Evolutionary conservation across 1,140 invertebrate species (phyloP), one percentile per base, ranked within the genome.

Genomic region (Bombus consobrinus): DNA sequence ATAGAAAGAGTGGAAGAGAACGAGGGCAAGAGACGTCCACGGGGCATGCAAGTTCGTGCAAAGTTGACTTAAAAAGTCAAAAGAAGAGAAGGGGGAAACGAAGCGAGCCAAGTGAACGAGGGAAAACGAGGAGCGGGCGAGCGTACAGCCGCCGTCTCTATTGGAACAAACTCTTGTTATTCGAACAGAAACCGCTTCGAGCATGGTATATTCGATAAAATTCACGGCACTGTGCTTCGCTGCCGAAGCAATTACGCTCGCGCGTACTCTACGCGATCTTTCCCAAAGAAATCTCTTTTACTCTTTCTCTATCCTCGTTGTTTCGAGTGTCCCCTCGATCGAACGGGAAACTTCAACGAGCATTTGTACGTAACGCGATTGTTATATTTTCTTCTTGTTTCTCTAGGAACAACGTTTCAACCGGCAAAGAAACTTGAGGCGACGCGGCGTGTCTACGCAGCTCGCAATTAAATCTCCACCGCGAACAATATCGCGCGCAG

Each of bases 51-150:
- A 87, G 78, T 82, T 83, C 41, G 79, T 59, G 81, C 73, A 87
- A 89, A 91, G 84, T 91, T 87, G 87, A 87, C 87, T 91, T 85
- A 91, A 87, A 91, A 85, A 91, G 76, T 89, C 80, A 69, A 64
- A 37, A 37, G 47, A 81, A 83, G 79, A 59, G 62, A 53, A 69
- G 68, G 57, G 28, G 66, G 28, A 25, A 79, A 59, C 13, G 62
- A 53, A 57, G 47, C 37, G 71, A 47, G 77, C 57, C 64, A 59
- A 83, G 64, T 34, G 71, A 71, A 64, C 43, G 76, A 59, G 81
- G 69, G 68, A 62, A 80, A 71, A 85, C 66, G 57, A 64, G 25
- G 32, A 34, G 34, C 1, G 18, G 12, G 5, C 32, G 18, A 68
- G 10, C 32, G 28, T 15, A 71, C 32, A 37, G 53, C 74, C 41